A percentile compares a stretch with the other conserved stretches of the same genome.
phyloP scores from a whole-genome alignment of 2,888 invertebrate genomes.

The Neelides folsomi region DNA sequence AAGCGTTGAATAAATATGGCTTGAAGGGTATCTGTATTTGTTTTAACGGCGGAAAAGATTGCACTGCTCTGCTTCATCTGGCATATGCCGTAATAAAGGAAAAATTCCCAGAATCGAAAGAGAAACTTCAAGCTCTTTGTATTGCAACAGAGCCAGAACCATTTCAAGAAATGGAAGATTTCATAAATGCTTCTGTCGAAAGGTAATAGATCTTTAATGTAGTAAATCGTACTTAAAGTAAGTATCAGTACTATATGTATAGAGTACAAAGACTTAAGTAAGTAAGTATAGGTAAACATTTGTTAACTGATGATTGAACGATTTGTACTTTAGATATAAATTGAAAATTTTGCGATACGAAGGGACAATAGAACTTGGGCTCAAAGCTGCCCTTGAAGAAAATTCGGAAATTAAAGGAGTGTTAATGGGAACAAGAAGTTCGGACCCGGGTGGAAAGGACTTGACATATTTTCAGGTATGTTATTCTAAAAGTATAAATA shows the following conservation, averaged over 20 bases:
- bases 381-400: slow-evolving; percentile 48
- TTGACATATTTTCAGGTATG: slow-evolving; percentile 57
- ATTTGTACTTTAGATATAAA: slow-evolving; percentile 46
- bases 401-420: slow-evolving; percentile 58
- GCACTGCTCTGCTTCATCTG: slow-evolving; percentile 76
- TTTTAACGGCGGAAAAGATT: slow-evolving; percentile 98
- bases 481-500: not conserved
- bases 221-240: no score
- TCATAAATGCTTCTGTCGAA: slow-evolving; percentile 55
- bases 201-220: slow-evolving; percentile 37
- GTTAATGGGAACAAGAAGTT: slow-evolving; percentile 79
- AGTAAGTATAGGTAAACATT: no score
- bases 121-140: slow-evolving; percentile 56
- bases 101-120: slow-evolving; percentile 35
- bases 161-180: slow-evolving; percentile 70
- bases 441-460: slow-evolving; percentile 66
- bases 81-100: slow-evolving; percentile 42
- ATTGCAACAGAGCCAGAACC: slow-evolving; percentile 58
- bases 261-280: no score
- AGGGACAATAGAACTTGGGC: slow-evolving; percentile 57
- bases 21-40: slow-evolving; percentile 68
- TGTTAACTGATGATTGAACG: no score
- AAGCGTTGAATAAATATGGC: slow-evolving; percentile 50
- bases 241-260: no score
- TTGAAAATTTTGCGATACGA: slow-evolving; percentile 54